Base-by-base conservation (phyloP, 1,140 invertebrate species). In the Pseudomyrmex flavicornis region DNA sequence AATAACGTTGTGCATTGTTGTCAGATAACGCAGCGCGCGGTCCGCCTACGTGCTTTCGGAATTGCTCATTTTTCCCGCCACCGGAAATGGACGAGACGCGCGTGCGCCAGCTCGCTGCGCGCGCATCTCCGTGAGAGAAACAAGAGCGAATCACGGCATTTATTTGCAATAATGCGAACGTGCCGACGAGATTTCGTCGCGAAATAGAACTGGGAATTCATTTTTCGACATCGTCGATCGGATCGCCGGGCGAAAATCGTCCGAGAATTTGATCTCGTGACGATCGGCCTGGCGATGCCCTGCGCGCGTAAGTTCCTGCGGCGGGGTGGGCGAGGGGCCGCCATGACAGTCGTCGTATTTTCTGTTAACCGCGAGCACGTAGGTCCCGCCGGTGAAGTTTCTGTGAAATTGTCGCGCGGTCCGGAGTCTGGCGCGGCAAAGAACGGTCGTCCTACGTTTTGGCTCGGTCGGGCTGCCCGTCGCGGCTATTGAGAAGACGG, bases 321-420 rank as follows among this genome's bases (percentile, higher is more conserved):
- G 85, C 83, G 82, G 85, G 82, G 84, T 87, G 88, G 89, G 85
- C 83, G 88, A 90, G 85, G 92, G 87, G 85, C 74, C 91, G 90
- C 91, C 90, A 91, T 92, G 90, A 92, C 91, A 92, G 91, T 92
- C 69, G 85, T 89, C 88, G 87, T 90, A 91, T 91, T 92, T 91
- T 91, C 89, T 72, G 88, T 89, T 84, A 91, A 86, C 88, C 62
- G 88, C 74, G 77, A 76, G 85, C 82, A 88, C 84, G 84, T 83
- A 85, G 20, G 63, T 70, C 77, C 65, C 82, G 83, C 52, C 52
- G 65, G 63, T 72, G 54, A 59, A 66, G 70, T 88, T 91, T 79
- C 88, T 48, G 86, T 84, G 74, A 88, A 89, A 89, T 85, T 88
- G 1, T 72, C 73, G 72, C 74, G 63, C 59, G 82, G 2, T 20